These are phyloP conservation scores for Tricholaema leucomelas DNA, from an alignment of 2,113 vertebrate genomes.

Conservation along the genomic window DNA sequence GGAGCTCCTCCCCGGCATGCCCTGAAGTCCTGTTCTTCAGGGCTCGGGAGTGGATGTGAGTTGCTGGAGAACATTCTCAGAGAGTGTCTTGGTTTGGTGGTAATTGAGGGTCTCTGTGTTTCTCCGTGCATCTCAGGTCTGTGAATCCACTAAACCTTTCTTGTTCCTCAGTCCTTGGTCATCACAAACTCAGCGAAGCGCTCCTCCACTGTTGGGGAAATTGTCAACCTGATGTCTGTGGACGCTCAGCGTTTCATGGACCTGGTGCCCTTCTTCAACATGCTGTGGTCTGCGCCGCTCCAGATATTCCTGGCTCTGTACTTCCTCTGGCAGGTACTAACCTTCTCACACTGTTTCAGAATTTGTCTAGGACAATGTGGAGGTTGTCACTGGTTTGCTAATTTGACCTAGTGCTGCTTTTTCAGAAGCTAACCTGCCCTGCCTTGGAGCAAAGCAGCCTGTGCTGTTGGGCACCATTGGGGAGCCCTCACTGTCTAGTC, in stretches of 20 bases:
- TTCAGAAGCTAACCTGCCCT: background rate
- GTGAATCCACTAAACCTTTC: background rate
- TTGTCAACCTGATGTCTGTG: slow-evolving; percentile 97
- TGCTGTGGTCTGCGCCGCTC: slow-evolving; percentile 95
- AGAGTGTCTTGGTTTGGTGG: background rate
- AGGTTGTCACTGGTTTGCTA: background rate
- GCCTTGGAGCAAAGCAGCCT: background rate
- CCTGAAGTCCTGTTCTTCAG: background rate
- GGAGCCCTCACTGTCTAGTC: background rate
- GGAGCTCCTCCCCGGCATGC: background rate
- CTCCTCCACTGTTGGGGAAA: slow-evolving; percentile 89
- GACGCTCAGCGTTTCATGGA: slow-evolving; percentile 95
- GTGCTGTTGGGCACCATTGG: background rate
- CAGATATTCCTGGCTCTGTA: slow-evolving; percentile 91
- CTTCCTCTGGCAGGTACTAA: slow-evolving; percentile 92
- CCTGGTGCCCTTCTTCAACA: slow-evolving; percentile 86
- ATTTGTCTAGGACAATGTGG: background rate
- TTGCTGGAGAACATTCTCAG: background rate
- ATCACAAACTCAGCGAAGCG: slow-evolving; percentile 93
- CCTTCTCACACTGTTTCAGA: background rate
- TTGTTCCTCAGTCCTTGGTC: slow-evolving; percentile 82
- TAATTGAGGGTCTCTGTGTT: background rate
- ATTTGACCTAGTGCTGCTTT: background rate
- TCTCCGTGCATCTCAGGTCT: background rate
- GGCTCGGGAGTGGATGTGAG: background rate